These are phyloP conservation scores for Alfaro cultratus DNA, from an alignment of 2,797 vertebrate genomes.

Conservation along the genomic window DNA sequence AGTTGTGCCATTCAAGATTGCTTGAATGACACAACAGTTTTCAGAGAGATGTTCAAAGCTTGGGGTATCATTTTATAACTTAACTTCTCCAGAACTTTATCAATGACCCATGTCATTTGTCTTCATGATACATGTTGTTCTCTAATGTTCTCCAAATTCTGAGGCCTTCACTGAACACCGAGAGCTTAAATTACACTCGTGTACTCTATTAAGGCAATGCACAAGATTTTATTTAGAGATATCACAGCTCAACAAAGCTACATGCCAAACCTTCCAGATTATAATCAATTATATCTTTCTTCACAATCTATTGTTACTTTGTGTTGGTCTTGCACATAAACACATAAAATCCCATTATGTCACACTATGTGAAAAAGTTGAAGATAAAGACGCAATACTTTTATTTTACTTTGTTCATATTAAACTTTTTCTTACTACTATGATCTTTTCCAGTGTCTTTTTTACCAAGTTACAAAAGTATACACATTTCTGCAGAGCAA, in stretches of 20 bases:
- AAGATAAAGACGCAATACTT: neutral
- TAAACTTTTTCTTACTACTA: constrained; percentile 1
- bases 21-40: neutral
- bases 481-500: constrained; percentile 51
- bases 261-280: neutral
- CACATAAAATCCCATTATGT: neutral
- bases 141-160: neutral
- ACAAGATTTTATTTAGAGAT: no score
- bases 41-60: neutral
- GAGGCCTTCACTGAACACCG: neutral
- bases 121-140: neutral
- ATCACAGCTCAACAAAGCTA: neutral
- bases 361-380: neutral
- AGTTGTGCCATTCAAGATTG: neutral
- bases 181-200: neutral
- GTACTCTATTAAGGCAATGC: neutral
- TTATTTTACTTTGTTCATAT: constrained; percentile 56
- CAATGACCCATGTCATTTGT: neutral
- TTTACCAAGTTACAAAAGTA: constrained; percentile 49
- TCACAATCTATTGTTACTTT: neutral
- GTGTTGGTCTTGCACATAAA: neutral
- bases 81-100: neutral
- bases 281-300: neutral
- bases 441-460: constrained; percentile 28
- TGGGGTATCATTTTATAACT: neutral